Conservation (phyloP, 2,113 vertebrate species). For the Willisornis vidua region DNA sequence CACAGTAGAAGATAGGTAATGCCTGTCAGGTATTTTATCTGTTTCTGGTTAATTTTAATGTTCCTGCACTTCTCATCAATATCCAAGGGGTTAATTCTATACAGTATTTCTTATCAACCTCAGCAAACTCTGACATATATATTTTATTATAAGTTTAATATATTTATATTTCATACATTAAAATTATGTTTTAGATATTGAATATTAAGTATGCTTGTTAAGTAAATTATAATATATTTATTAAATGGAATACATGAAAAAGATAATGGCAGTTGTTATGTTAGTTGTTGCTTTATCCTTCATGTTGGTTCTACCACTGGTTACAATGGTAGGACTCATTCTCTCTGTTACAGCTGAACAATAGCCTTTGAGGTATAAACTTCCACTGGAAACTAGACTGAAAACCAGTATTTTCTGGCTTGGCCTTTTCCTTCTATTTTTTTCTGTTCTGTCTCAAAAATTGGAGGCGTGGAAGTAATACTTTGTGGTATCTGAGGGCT, state of each 20-base stretch:
- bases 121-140: background rate
- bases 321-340: background rate
- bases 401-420: background rate
- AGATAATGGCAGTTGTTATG: background rate
- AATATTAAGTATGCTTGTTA: background rate
- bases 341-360: background rate
- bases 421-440: background rate
- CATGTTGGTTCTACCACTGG: background rate
- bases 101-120: background rate
- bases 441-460: background rate
- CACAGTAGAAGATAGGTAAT: background rate
- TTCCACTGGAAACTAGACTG: background rate
- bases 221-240: background rate
- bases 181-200: background rate
- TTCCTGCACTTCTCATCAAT: background rate
- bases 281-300: background rate
- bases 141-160: background rate
- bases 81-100: background rate
- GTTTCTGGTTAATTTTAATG: background rate
- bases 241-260: background rate
- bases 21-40: background rate
- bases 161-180: background rate
- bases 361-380: background rate
- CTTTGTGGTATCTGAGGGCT: background rate
- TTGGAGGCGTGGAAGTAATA: background rate